Evolutionary conservation across 1,140 invertebrate species (phyloP).

Genomic region (Pteromalus puparum): DNA sequence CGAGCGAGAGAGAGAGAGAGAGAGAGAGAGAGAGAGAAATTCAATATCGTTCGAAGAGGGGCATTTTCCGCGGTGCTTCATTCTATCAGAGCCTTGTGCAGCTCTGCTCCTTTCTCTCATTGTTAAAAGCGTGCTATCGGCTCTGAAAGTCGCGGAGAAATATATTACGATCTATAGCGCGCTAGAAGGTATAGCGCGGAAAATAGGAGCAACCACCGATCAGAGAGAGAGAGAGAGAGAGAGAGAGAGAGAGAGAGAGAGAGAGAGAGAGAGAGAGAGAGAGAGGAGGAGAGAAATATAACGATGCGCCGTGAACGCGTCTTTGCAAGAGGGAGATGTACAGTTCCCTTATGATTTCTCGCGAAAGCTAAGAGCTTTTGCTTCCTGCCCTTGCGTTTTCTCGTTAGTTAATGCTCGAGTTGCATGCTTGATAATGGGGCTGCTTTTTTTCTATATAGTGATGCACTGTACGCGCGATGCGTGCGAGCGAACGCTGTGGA

Average conservation of each 20-base stretch:
- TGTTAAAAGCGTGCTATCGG: slow-evolving; percentile 6
- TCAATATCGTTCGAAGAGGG: slow-evolving; percentile 19
- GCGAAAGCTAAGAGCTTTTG: background rate
- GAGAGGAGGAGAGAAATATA: slow-evolving; percentile 9
- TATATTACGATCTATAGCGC: background rate
- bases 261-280: too few species aligned
- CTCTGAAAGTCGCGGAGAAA: background rate
- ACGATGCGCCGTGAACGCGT: background rate
- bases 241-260: too few species aligned
- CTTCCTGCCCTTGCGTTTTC: slow-evolving; percentile 28
- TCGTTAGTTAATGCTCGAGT: slow-evolving; percentile 58
- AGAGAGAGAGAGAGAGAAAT: background rate
- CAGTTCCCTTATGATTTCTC: background rate
- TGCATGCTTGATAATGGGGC: slow-evolving; percentile 55
- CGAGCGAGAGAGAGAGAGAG: too few species aligned
- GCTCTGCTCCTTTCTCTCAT: background rate
- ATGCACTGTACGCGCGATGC: background rate
- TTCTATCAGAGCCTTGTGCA: background rate
- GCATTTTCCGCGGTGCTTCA: slow-evolving; percentile 16
- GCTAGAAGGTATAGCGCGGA: background rate
- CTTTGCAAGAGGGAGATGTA: background rate
- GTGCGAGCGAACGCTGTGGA: background rate
- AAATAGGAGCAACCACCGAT: background rate
- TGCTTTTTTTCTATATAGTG: background rate
- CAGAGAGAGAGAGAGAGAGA: too few species aligned